Evolutionary conservation across 2,888 invertebrate genomes (phyloP).

Genomic region (Vesta saturnalis): DNA sequence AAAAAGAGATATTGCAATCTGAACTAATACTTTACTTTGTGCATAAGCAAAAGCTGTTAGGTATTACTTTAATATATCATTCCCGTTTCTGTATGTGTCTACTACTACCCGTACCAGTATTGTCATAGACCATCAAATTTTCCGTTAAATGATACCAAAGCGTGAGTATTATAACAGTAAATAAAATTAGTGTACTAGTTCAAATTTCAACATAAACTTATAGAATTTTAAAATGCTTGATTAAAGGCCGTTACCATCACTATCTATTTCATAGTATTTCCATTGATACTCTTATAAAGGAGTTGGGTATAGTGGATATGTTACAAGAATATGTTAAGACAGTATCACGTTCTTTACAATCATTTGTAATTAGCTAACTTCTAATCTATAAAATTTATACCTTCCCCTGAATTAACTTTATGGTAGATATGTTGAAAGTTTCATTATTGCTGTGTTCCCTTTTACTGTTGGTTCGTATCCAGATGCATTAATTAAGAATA

Average conservation of each 20-base stretch:
- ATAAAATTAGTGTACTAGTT: background rate
- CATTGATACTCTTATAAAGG: background rate
- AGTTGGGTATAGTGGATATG: background rate
- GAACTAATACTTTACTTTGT: background rate
- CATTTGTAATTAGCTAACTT: background rate
- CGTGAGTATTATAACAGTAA: background rate
- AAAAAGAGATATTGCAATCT: background rate
- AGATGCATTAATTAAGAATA: background rate
- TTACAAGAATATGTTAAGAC: constrained; percentile 9
- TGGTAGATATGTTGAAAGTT: constrained; percentile 1
- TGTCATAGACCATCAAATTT: background rate
- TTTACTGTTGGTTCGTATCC: background rate
- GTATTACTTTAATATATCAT: no score
- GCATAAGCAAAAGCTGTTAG: no score
- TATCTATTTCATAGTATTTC: no score
- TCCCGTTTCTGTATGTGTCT: no score
- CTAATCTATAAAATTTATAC: background rate
- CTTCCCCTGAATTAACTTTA: background rate
- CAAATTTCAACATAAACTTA: background rate
- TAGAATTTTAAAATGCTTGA: background rate
- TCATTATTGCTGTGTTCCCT: constrained; percentile 14
- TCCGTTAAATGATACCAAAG: background rate
- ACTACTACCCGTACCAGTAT: background rate
- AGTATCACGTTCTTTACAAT: constrained; percentile 6
- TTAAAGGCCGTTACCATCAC: no score